Evolutionary conservation across 2,797 vertebrate genomes (phyloP), one percentile per base, ranked within the genome.

Genomic region (Zalophus californianus): DNA sequence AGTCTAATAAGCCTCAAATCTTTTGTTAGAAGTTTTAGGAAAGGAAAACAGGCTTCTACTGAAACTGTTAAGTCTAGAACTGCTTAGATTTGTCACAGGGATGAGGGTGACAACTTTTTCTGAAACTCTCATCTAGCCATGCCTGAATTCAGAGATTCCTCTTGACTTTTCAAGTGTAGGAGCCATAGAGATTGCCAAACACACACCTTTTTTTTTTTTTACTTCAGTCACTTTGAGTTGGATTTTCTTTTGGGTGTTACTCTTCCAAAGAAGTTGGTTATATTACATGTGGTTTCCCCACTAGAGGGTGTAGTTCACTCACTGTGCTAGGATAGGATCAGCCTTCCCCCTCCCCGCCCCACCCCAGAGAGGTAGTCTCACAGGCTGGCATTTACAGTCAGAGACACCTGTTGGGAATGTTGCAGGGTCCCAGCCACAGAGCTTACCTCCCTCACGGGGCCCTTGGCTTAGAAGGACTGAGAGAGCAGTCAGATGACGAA

Each of bases 291-390:
- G 29, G 38, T 92, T 94, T 92, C 29, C 38, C 95, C 97, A 97
- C 96, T 93, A 97, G 98, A 92, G 86, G 97, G 97, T 62, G 86
- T 16, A 93, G 91, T 83, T 97, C 68, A 79, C 85, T 92, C 56
- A 77, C 8, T 73, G 48, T 7, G 38, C 21, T 64, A 56, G 62
- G 14, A 35, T 35, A 35, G 35, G 2, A 35, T 35, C 35, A 2
- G 35, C 35, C 35, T 35, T 35, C 35, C 35, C 35, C n/a, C n/a
- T n/a, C n/a, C n/a, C n/a, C n/a, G n/a, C n/a, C n/a, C n/a, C n/a
- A n/a, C n/a, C 27, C 60, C 29, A 29, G 58, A 80, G 4, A 60
- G 27, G 0, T 35, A 41, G 58, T 48, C 38, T 25, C 16, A 23
- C 32, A 44, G 16, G 14, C 21, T 44, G 60, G 27, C 18, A 12